Evolutionary conservation across 2,113 vertebrate species (phyloP).

Genomic region (Egretta garzetta): DNA sequence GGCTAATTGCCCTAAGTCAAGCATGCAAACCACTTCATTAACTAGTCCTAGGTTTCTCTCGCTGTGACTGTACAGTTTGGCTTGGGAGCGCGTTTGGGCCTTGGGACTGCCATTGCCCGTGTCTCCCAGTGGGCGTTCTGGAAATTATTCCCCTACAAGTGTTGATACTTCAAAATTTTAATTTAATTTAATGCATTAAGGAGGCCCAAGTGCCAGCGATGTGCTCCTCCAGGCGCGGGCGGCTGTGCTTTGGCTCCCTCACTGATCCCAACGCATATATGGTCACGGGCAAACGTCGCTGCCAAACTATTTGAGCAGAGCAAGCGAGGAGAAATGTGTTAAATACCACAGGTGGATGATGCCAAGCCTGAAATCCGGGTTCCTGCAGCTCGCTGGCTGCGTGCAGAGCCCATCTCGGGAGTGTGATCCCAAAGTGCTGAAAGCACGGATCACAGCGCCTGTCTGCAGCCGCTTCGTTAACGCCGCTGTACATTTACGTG

Average conservation of each 20-base stretch:
- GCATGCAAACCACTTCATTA: background rate
- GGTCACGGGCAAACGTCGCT: accelerated
- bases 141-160: background rate
- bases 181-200: accelerated
- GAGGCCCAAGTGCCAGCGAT: background rate
- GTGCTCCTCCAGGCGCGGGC: background rate
- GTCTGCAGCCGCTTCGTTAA: background rate
- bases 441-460: background rate
- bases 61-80: background rate
- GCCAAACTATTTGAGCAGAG: background rate
- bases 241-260: background rate
- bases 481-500: background rate
- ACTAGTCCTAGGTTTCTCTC: background rate
- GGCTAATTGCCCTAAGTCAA: background rate
- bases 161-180: background rate
- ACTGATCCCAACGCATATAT: accelerated
- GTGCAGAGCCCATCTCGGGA: background rate
- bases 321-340: background rate
- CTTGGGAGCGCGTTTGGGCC: accelerated
- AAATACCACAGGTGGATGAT: background rate
- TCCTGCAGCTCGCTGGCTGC: background rate
- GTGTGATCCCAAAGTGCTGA: background rate
- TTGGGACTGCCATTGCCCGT: background rate
- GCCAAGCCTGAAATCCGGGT: background rate
- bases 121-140: background rate